Percentiles rank a stretch among this genome's conserved stretches.
phyloP scores from a whole-genome alignment of 2,888 invertebrate species.

The Epistrophe eligans region DNA sequence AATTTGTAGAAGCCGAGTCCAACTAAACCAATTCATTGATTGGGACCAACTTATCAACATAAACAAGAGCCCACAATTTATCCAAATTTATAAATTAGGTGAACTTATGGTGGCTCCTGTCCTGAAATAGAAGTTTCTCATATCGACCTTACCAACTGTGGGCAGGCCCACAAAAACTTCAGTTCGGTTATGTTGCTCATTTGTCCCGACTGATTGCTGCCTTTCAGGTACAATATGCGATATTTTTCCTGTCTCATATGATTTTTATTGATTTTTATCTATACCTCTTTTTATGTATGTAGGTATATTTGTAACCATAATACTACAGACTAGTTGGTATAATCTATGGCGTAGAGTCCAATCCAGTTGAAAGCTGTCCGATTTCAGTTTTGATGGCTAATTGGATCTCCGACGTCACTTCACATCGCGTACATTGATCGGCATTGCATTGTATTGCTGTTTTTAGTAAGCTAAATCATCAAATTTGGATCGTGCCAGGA shows the following conservation, averaged over 20 bases:
- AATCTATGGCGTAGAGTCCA: conserved; percentile 20
- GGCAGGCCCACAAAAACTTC: not conserved
- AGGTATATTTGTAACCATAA: not conserved
- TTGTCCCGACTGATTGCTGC: conserved; percentile 43
- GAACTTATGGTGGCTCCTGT: no score
- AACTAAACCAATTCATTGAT: no score
- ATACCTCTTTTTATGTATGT: not conserved
- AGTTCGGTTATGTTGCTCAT: conserved; percentile 44
- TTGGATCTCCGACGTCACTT: conserved; percentile 68
- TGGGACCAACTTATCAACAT: no score
- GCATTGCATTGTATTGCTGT: conserved; percentile 72
- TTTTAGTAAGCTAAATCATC: conserved; percentile 74
- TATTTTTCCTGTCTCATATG: conserved; percentile 22
- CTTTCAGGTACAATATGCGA: conserved; percentile 35
- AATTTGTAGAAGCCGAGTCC: no score
- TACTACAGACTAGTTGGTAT: not conserved
- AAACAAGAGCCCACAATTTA: no score
- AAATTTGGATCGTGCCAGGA: conserved; percentile 73
- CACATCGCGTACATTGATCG: conserved; percentile 59
- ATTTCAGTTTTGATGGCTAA: conserved; percentile 74
- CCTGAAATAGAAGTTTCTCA: no score
- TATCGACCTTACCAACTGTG: no score
- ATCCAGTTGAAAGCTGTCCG: conserved; percentile 61
- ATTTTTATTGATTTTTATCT: conserved; percentile 1
- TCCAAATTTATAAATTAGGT: no score